Evolutionary conservation across 2,888 invertebrate genomes (phyloP).

Genomic region (Tetanocera ferruginea): DNA sequence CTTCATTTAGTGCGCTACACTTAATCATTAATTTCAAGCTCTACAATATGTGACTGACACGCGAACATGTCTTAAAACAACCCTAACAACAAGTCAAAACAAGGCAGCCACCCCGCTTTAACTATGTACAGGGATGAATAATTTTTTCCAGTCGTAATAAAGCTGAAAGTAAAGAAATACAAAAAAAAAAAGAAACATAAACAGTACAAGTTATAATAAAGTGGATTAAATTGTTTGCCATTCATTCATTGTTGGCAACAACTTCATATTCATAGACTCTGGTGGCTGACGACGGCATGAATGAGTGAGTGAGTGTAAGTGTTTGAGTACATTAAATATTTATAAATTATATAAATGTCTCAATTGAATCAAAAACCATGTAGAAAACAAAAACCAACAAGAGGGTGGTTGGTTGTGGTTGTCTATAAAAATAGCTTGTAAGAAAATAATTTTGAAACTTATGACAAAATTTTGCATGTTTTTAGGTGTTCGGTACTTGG

Average conservation of each 20-base stretch:
- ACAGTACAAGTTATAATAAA: constrained; percentile 34
- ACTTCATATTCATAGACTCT: constrained; percentile 21
- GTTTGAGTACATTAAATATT: constrained; percentile 20
- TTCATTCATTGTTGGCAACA: constrained; percentile 24
- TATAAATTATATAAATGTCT: constrained; percentile 26
- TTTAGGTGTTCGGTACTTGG: neutral
- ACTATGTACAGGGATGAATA: constrained; percentile 9
- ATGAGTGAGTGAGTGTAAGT: neutral
- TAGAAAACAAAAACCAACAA: neutral
- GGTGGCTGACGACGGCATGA: neutral
- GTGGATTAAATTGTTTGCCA: constrained; percentile 34
- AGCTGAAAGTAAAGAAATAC: neutral
- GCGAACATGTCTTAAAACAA: constrained; percentile 1
- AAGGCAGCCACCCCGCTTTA: neutral
- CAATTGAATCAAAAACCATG: constrained; percentile 11
- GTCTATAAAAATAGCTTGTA: neutral
- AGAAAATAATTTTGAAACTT: neutral
- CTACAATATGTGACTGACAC: neutral
- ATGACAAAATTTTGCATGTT: constrained; percentile 20
- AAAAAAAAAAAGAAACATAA: constrained; percentile 3
- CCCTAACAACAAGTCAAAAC: neutral
- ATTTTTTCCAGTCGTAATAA: neutral
- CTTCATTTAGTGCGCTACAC: neutral
- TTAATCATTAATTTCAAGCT: neutral
- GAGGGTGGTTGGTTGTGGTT: neutral